Base-by-base conservation (phyloP, 2,797 vertebrate species). In the Sebastes goodei region DNA sequence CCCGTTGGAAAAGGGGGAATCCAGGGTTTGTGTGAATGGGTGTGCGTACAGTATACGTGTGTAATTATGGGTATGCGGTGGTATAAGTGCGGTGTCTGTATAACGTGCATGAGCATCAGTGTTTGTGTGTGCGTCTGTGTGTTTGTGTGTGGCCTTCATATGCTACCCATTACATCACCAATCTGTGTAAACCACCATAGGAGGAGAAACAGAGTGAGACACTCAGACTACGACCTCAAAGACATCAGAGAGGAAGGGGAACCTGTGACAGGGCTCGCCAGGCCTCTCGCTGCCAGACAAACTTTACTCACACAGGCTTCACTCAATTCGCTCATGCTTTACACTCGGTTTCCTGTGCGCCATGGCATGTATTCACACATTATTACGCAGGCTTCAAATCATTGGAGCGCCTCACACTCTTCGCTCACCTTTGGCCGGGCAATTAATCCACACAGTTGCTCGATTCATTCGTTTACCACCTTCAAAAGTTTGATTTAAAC, bases 91-190 rank as follows among this genome's bases (percentile, higher is more conserved):
- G 85, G 92, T 90, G 92, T 94, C 91, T 94, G 92, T 91, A 82
- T 90, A 87, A 84, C 66, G 90, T 89, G 90, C 90, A 77, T 83
- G 90, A 83, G 87, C 88, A 92, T 90, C 85, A 35, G 82, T 90
- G 85, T 92, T 89, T 92, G 89, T 82, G 79, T 88, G 89, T 80
- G 83, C 66, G 81, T 83, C 74, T 82, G 84, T 86, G 88, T 92
- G 90, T 92, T 88, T 93, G 93, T 95, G 94, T 94, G 95, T 95
- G 95, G 95, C 94, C 95, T 94, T 94, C 90, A 94, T 93, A 91
- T 95, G 94, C 93, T 88, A 91, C 88, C 93, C 91, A 92, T 95
- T 93, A 95, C 95, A 90, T 96, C 93, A 94, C 86, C 91, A 91
- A 95, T 95, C 93, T 93, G 86, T 93, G 89, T 92, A 94, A 93